Conservation (phyloP, 2,797 vertebrate genomes). For the Leucoraja ocellata region DNA sequence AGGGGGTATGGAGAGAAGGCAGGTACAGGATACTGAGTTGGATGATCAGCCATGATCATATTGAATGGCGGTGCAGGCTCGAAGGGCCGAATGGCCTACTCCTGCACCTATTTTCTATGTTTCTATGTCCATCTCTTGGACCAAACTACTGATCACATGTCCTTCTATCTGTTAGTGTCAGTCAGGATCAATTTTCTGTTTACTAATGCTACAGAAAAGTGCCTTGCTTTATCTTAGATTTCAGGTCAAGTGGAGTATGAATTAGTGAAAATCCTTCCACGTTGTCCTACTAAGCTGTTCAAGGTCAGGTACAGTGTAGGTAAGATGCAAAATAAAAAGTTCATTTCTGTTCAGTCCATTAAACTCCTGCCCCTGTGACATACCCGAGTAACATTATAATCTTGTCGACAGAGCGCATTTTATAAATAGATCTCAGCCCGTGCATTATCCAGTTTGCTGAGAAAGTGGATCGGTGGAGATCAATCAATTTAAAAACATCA, state of each 20-base stretch:
- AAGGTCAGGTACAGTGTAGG: neutral
- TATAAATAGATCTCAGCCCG: neutral
- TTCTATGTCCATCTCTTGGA: no score
- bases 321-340: neutral
- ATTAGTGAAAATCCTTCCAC: neutral
- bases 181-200: no score
- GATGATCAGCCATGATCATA: no score
- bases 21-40: no score
- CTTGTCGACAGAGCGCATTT: neutral
- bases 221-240: neutral
- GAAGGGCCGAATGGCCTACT: no score
- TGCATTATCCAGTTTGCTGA: no score
- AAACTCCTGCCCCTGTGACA: neutral
- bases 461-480: neutral
- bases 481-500: neutral
- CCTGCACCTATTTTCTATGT: no score
- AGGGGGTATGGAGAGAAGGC: no score
- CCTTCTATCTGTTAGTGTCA: no score
- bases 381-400: neutral
- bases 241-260: neutral
- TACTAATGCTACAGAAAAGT: no score
- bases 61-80: no score
- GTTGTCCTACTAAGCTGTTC: neutral
- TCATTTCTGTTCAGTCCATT: neutral
- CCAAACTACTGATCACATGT: no score